Evolutionary conservation across 2,888 invertebrate genomes (phyloP).

Genomic region (Crepidodera aurea): DNA sequence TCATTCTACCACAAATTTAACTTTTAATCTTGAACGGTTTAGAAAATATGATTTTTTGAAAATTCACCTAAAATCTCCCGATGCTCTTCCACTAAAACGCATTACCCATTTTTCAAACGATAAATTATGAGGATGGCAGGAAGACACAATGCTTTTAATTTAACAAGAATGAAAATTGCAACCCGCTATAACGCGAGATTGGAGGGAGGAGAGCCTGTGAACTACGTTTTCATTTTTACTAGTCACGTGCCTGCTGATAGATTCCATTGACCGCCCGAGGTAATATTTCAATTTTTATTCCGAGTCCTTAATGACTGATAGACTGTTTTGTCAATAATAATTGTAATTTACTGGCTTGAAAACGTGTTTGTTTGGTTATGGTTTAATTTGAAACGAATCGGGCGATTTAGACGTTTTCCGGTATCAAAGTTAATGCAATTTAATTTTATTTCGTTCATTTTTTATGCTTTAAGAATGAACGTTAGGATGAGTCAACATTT

Average conservation of each 20-base stretch:
- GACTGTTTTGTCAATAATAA: slow-evolving; percentile 47
- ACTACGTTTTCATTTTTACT: neutral
- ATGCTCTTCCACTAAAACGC: no score
- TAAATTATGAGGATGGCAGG: no score
- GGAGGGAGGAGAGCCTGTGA: neutral
- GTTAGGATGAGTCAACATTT: no score
- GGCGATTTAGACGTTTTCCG: slow-evolving; percentile 37
- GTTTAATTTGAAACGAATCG: slow-evolving; percentile 41
- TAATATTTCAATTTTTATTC: neutral
- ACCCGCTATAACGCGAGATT: neutral
- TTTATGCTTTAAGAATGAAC: no score
- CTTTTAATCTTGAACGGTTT: no score
- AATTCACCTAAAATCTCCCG: no score
- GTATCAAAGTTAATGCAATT: no score
- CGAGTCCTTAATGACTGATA: neutral
- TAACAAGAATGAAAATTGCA: neutral
- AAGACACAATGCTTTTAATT: neutral
- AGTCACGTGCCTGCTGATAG: neutral
- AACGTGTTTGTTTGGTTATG: slow-evolving; percentile 36
- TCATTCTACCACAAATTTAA: no score
- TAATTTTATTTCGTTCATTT: no score
- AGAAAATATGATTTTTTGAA: no score
- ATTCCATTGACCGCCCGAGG: neutral
- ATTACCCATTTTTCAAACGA: no score
- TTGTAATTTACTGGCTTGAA: slow-evolving; percentile 22